Percentiles rank a stretch among this genome's conserved stretches.
phyloP scores from a whole-genome alignment of 2,113 vertebrate species.

The Poeciliopsis prolifica region DNA sequence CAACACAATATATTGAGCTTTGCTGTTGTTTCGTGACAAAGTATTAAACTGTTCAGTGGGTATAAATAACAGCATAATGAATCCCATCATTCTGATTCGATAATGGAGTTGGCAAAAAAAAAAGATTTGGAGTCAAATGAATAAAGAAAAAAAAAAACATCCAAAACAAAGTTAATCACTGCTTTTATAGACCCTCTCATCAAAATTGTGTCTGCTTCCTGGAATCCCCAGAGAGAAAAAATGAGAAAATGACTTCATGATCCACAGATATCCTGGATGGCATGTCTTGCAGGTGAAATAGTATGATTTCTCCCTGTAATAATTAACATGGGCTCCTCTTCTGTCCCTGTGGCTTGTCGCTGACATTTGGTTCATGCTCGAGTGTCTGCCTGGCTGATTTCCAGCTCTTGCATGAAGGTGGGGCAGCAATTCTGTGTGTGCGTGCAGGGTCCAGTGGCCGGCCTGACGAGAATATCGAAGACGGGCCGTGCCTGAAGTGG shows the following conservation, averaged over 20 bases:
- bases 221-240: slow-evolving; percentile 44
- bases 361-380: slow-evolving; percentile 87
- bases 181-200: slow-evolving; percentile 69
- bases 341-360: slow-evolving; percentile 72
- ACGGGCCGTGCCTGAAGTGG: slow-evolving; percentile 56
- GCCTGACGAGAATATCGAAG: slow-evolving; percentile 68
- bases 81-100: slow-evolving; percentile 26
- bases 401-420: slow-evolving; percentile 81
- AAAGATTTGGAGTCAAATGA: not conserved
- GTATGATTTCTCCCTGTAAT: slow-evolving; percentile 68
- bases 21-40: not conserved
- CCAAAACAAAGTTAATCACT: slow-evolving; percentile 69
- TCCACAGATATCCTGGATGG: slow-evolving; percentile 65
- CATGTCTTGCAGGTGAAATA: slow-evolving; percentile 64
- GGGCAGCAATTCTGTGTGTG: slow-evolving; percentile 50
- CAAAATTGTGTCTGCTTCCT: slow-evolving; percentile 68
- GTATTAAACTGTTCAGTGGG: not conserved
- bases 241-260: slow-evolving; percentile 72
- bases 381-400: slow-evolving; percentile 83
- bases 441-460: slow-evolving; percentile 50
- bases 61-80: not conserved
- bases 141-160: slow-evolving; percentile 29
- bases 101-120: slow-evolving; percentile 30
- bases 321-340: slow-evolving; percentile 79
- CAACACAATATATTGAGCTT: not conserved